Percentiles rank a stretch among this genome's conserved stretches.
Conservation (phyloP, 2,888 invertebrate species). For the Allygus modestus region DNA sequence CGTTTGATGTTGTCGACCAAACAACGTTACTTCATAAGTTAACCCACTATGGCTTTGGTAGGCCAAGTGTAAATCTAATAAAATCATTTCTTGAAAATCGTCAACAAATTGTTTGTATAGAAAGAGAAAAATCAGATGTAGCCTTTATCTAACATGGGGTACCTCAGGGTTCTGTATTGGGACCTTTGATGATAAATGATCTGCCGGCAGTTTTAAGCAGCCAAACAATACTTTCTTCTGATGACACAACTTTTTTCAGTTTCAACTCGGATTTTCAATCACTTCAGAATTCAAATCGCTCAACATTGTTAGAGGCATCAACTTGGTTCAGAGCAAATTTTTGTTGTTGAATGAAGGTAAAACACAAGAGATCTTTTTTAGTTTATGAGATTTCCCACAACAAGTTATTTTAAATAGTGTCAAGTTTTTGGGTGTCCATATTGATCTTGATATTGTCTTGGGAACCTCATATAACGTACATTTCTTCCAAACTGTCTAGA, state of each 20-base stretch:
- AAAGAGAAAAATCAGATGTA: too few species aligned
- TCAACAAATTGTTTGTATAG: too few species aligned
- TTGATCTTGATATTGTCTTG: too few species aligned
- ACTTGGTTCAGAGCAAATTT: conserved; percentile 5
- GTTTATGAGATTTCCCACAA: conserved; percentile 16
- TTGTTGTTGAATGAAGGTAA: conserved; percentile 18
- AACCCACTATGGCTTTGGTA: too few species aligned
- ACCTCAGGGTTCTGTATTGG: neutral
- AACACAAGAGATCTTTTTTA: conserved; percentile 11
- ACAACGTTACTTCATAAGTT: too few species aligned
- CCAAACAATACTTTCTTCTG: neutral
- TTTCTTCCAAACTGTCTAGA: too few species aligned
- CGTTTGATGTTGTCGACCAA: too few species aligned
- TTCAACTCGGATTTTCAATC: conserved; percentile 13
- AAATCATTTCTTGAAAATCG: too few species aligned
- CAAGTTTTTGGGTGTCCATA: too few species aligned
- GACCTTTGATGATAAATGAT: neutral
- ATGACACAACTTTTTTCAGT: neutral
- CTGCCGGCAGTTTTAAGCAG: neutral
- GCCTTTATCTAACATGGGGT: neutral
- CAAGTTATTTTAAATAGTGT: neutral
- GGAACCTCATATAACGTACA: too few species aligned
- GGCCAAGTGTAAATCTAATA: too few species aligned
- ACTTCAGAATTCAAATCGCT: neutral
- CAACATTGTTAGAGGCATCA: neutral